Conservation (phyloP, 2,888 invertebrate genomes). For the Sarcophaga subvicina region DNA sequence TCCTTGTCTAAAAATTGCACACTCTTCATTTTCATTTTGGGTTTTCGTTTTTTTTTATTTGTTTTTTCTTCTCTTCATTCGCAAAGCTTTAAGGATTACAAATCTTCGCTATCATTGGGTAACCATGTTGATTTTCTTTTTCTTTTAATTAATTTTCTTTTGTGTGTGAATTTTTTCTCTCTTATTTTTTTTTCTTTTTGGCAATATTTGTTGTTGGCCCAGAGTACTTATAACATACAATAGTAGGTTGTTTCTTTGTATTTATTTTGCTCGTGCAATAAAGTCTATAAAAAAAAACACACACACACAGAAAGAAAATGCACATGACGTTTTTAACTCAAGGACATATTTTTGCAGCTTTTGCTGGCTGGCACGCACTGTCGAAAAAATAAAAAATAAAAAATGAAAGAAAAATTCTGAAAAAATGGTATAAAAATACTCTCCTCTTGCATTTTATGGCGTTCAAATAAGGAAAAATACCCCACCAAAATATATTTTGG, state of each 20-base stretch:
- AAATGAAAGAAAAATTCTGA: neutral
- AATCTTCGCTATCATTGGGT: neutral
- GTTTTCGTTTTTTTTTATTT: neutral
- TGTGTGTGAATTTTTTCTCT: neutral
- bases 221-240: too few species aligned
- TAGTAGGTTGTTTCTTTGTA: neutral
- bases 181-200: too few species aligned
- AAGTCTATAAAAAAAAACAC: neutral
- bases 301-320: neutral
- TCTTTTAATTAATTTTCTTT: neutral
- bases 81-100: neutral
- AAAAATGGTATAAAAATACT: neutral
- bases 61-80: neutral
- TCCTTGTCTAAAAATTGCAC: neutral
- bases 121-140: neutral
- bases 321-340: constrained; percentile 46
- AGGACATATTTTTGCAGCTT: constrained; percentile 62
- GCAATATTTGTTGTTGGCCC: too few species aligned
- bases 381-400: neutral
- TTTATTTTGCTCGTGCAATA: neutral
- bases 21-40: neutral
- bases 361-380: constrained; percentile 48
- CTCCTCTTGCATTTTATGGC: neutral
- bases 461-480: neutral
- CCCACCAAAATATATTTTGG: constrained; percentile 40